Evolutionary conservation across 2,113 vertebrate species (phyloP).

Genomic region (Periophthalmodon schlosseri): DNA sequence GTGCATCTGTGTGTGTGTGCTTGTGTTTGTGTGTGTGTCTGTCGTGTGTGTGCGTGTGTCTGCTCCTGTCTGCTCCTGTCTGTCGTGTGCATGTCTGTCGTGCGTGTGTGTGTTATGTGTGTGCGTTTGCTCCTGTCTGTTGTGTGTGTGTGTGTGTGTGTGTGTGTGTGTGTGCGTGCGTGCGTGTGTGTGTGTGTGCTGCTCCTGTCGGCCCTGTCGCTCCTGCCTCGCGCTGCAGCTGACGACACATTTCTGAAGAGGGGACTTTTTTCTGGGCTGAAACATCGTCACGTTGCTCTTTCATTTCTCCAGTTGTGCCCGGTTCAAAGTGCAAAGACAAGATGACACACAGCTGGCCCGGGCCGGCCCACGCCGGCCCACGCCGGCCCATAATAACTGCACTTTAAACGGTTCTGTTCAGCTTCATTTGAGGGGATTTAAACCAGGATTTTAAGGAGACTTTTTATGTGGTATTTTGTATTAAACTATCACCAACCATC

Average conservation of each 20-base stretch:
- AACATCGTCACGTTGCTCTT: background rate
- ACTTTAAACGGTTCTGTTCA: background rate
- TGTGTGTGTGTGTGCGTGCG: too few species aligned
- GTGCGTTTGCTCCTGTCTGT: too few species aligned
- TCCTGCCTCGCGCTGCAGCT: slow-evolving; percentile 2
- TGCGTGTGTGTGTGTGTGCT: background rate
- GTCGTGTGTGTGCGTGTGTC: background rate
- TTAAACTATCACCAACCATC: too few species aligned
- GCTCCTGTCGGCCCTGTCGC: slow-evolving; percentile 41
- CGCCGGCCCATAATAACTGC: background rate
- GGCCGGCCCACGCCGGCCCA: background rate
- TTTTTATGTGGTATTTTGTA: too few species aligned
- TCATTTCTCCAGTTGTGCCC: background rate
- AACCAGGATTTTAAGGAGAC: too few species aligned
- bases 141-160: too few species aligned
- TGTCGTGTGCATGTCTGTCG: too few species aligned
- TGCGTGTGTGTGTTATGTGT: too few species aligned
- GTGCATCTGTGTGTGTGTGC: too few species aligned
- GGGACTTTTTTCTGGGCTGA: slow-evolving; percentile 6
- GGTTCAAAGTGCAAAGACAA: background rate
- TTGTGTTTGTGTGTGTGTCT: too few species aligned
- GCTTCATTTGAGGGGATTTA: too few species aligned
- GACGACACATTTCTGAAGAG: background rate
- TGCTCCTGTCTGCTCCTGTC: slow-evolving; percentile 23
- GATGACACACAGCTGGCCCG: background rate